Evolutionary conservation across 2,797 vertebrate genomes (phyloP).

Genomic region (Anguilla marmorata): DNA sequence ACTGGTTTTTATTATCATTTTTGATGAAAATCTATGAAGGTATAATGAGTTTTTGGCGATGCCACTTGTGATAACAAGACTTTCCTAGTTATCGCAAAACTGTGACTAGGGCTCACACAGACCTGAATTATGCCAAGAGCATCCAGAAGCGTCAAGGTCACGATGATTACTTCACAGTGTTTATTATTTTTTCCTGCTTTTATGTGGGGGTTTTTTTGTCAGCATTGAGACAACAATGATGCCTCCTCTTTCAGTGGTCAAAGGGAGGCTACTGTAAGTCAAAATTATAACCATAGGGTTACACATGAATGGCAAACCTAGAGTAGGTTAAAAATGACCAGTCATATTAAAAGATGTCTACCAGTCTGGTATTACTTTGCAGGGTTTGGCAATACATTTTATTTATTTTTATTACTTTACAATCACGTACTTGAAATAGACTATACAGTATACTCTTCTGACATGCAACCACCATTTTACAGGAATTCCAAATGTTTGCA

Average conservation of each 20-base stretch:
- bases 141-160: neutral
- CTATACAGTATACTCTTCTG: neutral
- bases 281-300: neutral
- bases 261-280: neutral
- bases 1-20: conserved; percentile 24
- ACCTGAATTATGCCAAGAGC: neutral
- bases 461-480: neutral
- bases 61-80: conserved; percentile 6
- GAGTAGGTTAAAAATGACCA: neutral
- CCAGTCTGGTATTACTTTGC: neutral
- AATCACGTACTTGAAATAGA: neutral
- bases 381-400: neutral
- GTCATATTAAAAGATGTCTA: neutral
- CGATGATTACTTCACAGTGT: neutral
- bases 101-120: neutral
- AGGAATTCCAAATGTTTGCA: neutral
- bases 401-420: neutral
- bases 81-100: neutral
- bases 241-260: neutral
- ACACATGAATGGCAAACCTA: neutral
- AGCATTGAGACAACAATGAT: neutral
- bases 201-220: neutral
- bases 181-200: neutral
- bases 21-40: conserved; percentile 27
- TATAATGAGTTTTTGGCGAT: conserved; percentile 28